These are phyloP conservation scores for Ophioninae sp. DNA, from an alignment of 2,888 invertebrate species.

Conservation along the genomic window DNA sequence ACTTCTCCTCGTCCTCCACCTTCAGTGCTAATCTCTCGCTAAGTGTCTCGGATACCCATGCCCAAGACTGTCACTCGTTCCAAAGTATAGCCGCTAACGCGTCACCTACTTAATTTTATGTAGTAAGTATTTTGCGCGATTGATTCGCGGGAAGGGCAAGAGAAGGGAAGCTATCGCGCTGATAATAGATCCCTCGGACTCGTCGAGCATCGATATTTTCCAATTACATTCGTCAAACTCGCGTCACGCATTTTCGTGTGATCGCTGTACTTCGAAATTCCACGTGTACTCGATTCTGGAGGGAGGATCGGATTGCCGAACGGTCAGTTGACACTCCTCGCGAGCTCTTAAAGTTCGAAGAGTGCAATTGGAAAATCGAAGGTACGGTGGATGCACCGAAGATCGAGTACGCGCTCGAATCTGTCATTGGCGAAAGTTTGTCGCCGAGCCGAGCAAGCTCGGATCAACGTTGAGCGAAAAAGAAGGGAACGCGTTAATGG, in stretches of 20 bases:
- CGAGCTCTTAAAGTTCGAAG: neutral
- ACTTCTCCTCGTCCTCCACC: conserved; percentile 31
- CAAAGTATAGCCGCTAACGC: conserved; percentile 69
- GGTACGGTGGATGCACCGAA: neutral
- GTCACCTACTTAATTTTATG: neutral
- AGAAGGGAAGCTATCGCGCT: neutral
- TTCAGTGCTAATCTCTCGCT: conserved; percentile 28
- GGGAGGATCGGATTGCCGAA: too few species aligned
- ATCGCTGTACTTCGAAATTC: neutral
- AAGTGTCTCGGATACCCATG: conserved; percentile 32
- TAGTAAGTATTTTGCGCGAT: neutral
- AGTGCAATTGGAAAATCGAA: neutral
- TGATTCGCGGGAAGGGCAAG: neutral
- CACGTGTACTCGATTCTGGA: neutral
- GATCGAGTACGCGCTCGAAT: neutral
- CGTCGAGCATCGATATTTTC: neutral
- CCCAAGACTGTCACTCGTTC: conserved; percentile 77
- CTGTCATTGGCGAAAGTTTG: neutral
- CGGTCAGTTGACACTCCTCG: neutral
- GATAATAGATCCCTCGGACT: neutral
- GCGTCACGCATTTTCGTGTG: neutral
- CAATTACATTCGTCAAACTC: neutral
- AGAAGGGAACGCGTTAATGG: neutral
- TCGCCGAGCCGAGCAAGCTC: neutral
- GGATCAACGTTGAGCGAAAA: neutral